These are phyloP conservation scores for Theristus sp. DNA, from an alignment of 2,888 invertebrate species.

Conservation along the genomic window DNA sequence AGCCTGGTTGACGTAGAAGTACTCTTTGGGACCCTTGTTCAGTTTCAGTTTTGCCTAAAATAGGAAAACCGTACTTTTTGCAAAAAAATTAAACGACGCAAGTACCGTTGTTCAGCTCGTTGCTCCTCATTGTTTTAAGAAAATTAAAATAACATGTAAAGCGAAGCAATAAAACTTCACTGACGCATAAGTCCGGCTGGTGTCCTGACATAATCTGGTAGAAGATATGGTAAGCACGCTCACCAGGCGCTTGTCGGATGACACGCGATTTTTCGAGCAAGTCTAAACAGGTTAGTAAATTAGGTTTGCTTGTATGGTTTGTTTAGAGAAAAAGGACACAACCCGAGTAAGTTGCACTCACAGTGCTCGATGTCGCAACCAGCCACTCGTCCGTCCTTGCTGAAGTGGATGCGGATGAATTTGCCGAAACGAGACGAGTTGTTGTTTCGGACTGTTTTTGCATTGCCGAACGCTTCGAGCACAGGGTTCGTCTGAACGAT, in stretches of 20 bases:
- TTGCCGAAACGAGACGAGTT: slow-evolving; percentile 99
- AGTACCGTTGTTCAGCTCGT: too few species aligned
- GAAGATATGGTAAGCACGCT: slow-evolving; percentile 99
- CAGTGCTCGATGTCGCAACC: slow-evolving; percentile 99
- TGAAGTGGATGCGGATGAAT: slow-evolving; percentile 99
- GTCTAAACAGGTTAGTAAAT: slow-evolving; percentile 43
- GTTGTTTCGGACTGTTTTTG: slow-evolving; percentile 99
- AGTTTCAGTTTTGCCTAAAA: neutral
- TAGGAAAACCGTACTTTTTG: too few species aligned
- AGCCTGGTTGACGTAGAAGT: slow-evolving; percentile 81
- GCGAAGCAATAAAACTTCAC: too few species aligned
- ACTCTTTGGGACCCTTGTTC: slow-evolving; percentile 57
- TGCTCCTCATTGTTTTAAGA: too few species aligned
- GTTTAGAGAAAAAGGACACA: neutral
- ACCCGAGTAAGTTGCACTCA: slow-evolving; percentile 42
- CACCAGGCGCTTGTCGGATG: slow-evolving; percentile 72
- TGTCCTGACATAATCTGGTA: slow-evolving; percentile 95
- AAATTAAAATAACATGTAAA: too few species aligned
- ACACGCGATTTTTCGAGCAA: slow-evolving; percentile 99
- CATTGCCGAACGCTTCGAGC: slow-evolving; percentile 96
- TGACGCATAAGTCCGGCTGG: neutral
- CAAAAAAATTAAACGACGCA: neutral
- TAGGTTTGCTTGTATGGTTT: neutral
- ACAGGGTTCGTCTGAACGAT: slow-evolving; percentile 97
- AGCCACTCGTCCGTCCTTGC: slow-evolving; percentile 92